A percentile compares a stretch with the other conserved stretches of the same genome.
These are phyloP conservation scores for Choreutis nemorana DNA, from an alignment of 2,888 invertebrate genomes.

Conservation along the genomic window DNA sequence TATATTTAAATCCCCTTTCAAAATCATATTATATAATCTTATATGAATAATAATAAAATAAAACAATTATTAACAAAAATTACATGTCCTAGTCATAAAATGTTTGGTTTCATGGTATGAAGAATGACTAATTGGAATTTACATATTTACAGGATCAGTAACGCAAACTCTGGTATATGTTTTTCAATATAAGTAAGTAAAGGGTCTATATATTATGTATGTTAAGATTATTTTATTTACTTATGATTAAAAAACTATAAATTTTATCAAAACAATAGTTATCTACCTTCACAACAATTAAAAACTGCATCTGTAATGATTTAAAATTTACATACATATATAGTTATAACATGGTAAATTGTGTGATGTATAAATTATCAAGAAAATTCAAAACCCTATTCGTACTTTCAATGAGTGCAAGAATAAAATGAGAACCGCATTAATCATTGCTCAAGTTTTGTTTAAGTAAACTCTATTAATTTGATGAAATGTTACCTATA, in stretches of 20 bases:
- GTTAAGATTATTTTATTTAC: constrained; percentile 19
- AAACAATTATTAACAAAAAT: constrained; percentile 54
- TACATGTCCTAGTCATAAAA: constrained; percentile 53
- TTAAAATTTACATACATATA: neutral
- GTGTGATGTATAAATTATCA: no score
- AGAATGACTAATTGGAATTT: constrained; percentile 56
- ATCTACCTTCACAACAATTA: constrained; percentile 8
- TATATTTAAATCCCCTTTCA: constrained; percentile 26
- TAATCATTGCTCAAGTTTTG: no score
- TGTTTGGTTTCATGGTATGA: constrained; percentile 64
- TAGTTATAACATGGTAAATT: no score
- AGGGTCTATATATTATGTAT: constrained; percentile 6
- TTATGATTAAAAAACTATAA: constrained; percentile 27
- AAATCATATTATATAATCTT: constrained; percentile 49
- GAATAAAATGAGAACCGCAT: no score
- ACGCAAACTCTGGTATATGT: constrained; percentile 48
- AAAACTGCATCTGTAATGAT: neutral
- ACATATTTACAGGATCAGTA: constrained; percentile 59
- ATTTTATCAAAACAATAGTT: constrained; percentile 19
- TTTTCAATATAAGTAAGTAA: constrained; percentile 20
- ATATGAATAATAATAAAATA: constrained; percentile 22
- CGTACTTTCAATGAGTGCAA: no score
- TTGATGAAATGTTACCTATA: constrained; percentile 19
- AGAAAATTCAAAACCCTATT: no score
- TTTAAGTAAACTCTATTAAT: no score